Base-by-base conservation (phyloP, 1,140 invertebrate genomes). In the Cherax quadricarinatus region DNA sequence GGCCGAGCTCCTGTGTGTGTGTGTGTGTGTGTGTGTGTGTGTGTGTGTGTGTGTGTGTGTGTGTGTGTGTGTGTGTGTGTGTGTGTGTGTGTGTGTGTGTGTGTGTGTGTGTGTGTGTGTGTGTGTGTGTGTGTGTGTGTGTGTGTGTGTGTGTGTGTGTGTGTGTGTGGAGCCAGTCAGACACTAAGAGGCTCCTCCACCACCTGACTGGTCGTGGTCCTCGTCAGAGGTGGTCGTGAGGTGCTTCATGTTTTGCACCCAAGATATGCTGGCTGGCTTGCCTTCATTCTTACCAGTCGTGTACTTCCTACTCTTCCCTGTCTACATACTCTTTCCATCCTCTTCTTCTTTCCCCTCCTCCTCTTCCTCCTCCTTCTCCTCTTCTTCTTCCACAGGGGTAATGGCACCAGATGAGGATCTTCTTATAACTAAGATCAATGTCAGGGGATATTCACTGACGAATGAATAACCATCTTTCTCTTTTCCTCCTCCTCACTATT, bases 1-100 rank as follows among this genome's bases (percentile, higher is more conserved):
- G 53, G 53, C 12, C 60, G 60, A 24, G 83, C 62, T 53, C 30
- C 5, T 85, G 83, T 66, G 83, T 85, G 83, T 62, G 83, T 70
- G 16, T 62, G 83, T 85, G 60, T 70, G 83, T 66, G 83, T 70
- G 83, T 85, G 83, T 85, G 83, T 85, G 83, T 85, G 83, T 85
- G 83, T 85, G 60, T 85, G 83, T 85, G 83, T 85, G 83, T 85
- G 83, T 70, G 83, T 70, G 60, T 85, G 83, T 85, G 83, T 85
- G 60, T 85, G 83, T 86, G 83, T 86, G 83, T 86, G 60, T 86
- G 83, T 86, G 83, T 86, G 57, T 86, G 83, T 86, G 83, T 70
- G 83, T 86, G 83, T 62, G 57, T 86, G 57, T 24, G 60, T 24
- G 18, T 70, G n/a, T 62, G 60, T 70, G 83, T 30, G 60, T 70